phyloP scores from a whole-genome alignment of 2,797 vertebrate genomes.

The Bovichtus diacanthus region DNA sequence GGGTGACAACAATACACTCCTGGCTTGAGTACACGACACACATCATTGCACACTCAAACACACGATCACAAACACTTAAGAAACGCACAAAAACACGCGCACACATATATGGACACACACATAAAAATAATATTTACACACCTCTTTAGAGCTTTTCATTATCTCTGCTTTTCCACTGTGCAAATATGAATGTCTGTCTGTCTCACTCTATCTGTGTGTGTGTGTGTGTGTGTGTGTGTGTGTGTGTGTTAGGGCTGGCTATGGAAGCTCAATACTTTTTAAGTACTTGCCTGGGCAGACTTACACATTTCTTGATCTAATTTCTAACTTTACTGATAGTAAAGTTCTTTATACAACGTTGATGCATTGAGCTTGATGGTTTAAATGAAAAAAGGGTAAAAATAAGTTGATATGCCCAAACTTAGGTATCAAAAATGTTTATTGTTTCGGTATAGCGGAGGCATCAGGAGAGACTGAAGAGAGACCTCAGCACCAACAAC shows the following conservation, averaged over 20 bases:
- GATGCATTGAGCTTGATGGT: not conserved
- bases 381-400: not conserved
- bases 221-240: not conserved
- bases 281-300: not conserved
- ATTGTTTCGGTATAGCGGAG: not conserved
- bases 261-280: not conserved
- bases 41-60: conserved; percentile 57
- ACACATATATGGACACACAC: conserved; percentile 19
- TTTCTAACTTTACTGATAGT: not conserved
- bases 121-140: conserved; percentile 38
- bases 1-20: conserved; percentile 68
- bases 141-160: conserved; percentile 48
- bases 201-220: not conserved
- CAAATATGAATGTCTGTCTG: conserved; percentile 30
- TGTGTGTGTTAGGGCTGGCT: not conserved
- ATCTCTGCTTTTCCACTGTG: conserved; percentile 29
- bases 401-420: not conserved
- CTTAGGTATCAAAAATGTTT: not conserved
- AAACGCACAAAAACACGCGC: conserved; percentile 32
- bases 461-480: no score
- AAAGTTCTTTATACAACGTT: not conserved
- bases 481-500: no score
- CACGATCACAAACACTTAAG: conserved; percentile 36
- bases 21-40: conserved; percentile 66
- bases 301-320: not conserved